phyloP scores from a whole-genome alignment of 1,140 invertebrate species.

The Tetramorium alpestre region DNA sequence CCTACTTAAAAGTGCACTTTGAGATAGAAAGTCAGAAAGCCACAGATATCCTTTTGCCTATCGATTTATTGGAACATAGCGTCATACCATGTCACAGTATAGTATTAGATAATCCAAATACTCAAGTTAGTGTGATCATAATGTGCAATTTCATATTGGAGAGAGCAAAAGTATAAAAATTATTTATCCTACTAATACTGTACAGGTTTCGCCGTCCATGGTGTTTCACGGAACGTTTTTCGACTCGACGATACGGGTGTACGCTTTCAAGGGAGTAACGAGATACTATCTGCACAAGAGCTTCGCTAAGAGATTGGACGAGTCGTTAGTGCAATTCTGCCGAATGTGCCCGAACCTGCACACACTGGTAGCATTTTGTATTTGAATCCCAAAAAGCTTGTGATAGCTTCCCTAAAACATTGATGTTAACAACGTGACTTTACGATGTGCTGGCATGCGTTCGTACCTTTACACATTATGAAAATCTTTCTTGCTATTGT shows the following conservation, averaged over 20 bases:
- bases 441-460: conserved; percentile 66
- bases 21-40: conserved; percentile 86
- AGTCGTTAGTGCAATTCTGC: conserved; percentile 86
- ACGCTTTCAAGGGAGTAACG: conserved; percentile 87
- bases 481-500: conserved; percentile 58
- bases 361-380: conserved; percentile 86
- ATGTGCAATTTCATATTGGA: neutral
- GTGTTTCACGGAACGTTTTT: conserved; percentile 80
- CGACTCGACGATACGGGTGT: conserved; percentile 83
- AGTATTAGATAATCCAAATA: conserved; percentile 88
- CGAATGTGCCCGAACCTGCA: conserved; percentile 87
- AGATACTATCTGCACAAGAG: conserved; percentile 85
- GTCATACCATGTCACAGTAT: conserved; percentile 89
- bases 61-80: conserved; percentile 85
- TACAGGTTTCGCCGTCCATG: conserved; percentile 73
- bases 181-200: neutral
- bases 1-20: conserved; percentile 87
- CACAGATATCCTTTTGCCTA: conserved; percentile 84
- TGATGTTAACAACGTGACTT: conserved; percentile 62
- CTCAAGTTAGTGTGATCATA: conserved; percentile 83
- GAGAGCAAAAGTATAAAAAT: neutral
- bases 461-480: conserved; percentile 29
- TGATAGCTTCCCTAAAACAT: conserved; percentile 55
- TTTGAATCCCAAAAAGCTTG: conserved; percentile 64
- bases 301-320: conserved; percentile 88